These are phyloP conservation scores for Nannospalax galili DNA, from an alignment of 2,113 vertebrate genomes.

Conservation along the genomic window DNA sequence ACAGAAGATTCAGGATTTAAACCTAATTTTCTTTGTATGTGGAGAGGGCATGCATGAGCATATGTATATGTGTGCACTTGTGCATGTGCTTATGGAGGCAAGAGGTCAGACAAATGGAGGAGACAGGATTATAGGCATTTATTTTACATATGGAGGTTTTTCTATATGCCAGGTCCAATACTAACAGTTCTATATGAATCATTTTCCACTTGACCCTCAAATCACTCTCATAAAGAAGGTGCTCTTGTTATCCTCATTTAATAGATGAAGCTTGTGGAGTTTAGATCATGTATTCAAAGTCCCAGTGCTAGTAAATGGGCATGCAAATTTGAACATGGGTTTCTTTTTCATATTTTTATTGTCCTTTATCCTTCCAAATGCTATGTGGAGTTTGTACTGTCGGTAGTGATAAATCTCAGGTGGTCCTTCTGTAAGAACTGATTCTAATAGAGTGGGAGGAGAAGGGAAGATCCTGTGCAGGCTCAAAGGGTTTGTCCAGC, in stretches of 20 bases:
- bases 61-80: not conserved
- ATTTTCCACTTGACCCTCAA: not conserved
- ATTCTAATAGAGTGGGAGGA: not conserved
- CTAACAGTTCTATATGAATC: not conserved
- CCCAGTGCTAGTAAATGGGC: not conserved
- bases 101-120: not conserved
- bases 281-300: not conserved
- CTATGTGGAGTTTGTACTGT: not conserved
- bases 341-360: not conserved
- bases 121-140: not conserved
- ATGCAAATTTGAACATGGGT: not conserved
- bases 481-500: not conserved
- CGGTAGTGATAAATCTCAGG: not conserved
- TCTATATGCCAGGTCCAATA: not conserved
- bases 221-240: not conserved
- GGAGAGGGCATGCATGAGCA: too few relatives aligned
- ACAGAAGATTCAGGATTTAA: not conserved
- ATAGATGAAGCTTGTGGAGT: not conserved
- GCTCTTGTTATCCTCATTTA: not conserved
- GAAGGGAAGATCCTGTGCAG: not conserved
- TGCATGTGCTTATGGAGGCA: not conserved
- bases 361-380: not conserved
- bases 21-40: too few relatives aligned
- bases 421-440: slow-evolving; percentile 21
- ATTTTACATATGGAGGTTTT: not conserved